A percentile compares a stretch with the other conserved stretches of the same genome.
These are phyloP conservation scores for Nipponia nippon DNA, from an alignment of 2,113 vertebrate genomes.

Conservation along the genomic window DNA sequence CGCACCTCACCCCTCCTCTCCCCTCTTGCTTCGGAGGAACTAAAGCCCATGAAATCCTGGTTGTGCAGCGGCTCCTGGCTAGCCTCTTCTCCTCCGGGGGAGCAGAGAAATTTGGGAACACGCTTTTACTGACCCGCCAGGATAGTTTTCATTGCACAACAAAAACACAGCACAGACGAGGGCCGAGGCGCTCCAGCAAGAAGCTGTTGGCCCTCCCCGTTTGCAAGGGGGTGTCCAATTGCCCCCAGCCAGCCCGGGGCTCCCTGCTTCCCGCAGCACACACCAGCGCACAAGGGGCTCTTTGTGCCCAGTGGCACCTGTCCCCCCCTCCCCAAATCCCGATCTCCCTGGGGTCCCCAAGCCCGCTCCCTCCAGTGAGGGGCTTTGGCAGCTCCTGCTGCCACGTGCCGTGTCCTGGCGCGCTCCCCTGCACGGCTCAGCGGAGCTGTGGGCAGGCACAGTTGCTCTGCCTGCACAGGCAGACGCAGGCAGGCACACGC, in stretches of 20 bases:
- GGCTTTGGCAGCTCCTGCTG: constrained; percentile 29
- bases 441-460: not conserved
- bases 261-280: not conserved
- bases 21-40: not conserved
- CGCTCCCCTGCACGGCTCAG: not conserved
- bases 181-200: not conserved
- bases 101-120: not conserved
- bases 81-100: not conserved
- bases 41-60: not conserved
- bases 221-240: not conserved
- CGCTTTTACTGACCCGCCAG: not conserved
- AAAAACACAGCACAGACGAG: not conserved
- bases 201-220: not conserved
- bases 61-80: fast-evolving
- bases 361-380: not conserved
- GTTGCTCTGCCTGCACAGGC: not conserved
- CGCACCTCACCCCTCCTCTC: not conserved
- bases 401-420: constrained; percentile 6
- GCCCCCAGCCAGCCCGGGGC: not conserved
- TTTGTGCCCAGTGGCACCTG: constrained; percentile 71
- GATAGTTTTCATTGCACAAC: not conserved
- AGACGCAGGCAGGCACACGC: not conserved
- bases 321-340: constrained; percentile 6
- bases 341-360: not conserved
- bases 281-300: constrained; percentile 33